A percentile compares a stretch with the other conserved stretches of the same genome.
phyloP scores from a whole-genome alignment of 1,140 invertebrate species.

The Panulirus ornatus region DNA sequence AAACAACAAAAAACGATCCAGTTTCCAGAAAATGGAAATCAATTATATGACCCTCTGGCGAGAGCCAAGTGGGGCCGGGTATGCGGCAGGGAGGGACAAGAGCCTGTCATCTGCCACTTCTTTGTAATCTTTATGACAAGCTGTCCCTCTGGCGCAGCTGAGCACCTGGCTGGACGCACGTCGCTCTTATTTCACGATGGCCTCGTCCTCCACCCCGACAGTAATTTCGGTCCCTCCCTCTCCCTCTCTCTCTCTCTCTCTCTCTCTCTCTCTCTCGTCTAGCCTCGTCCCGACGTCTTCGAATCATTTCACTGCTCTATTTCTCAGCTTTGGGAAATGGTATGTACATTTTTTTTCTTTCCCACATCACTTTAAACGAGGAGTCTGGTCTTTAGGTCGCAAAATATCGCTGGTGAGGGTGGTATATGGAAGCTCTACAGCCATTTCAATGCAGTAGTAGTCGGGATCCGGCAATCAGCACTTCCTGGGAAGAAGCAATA shows the following conservation, averaged over 20 bases:
- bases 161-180: background rate
- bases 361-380: too few species aligned
- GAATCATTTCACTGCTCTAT: background rate
- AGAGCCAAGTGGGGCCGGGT: too few species aligned
- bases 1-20: too few species aligned
- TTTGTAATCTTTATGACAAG: background rate
- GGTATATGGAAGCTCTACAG: too few species aligned
- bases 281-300: background rate
- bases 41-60: too few species aligned
- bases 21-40: too few species aligned
- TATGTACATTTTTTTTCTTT: too few species aligned
- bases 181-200: background rate
- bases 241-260: background rate
- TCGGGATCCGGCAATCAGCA: too few species aligned
- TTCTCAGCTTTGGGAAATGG: background rate
- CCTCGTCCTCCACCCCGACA: background rate
- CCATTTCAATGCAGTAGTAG: too few species aligned
- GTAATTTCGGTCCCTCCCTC: background rate
- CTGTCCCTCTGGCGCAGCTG: background rate
- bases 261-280: background rate
- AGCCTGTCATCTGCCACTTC: background rate
- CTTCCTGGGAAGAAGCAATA: too few species aligned
- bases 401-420: too few species aligned
- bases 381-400: too few species aligned
- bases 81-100: background rate